phyloP scores from a whole-genome alignment of 1,140 invertebrate species.

The Neodiprion lecontei region DNA sequence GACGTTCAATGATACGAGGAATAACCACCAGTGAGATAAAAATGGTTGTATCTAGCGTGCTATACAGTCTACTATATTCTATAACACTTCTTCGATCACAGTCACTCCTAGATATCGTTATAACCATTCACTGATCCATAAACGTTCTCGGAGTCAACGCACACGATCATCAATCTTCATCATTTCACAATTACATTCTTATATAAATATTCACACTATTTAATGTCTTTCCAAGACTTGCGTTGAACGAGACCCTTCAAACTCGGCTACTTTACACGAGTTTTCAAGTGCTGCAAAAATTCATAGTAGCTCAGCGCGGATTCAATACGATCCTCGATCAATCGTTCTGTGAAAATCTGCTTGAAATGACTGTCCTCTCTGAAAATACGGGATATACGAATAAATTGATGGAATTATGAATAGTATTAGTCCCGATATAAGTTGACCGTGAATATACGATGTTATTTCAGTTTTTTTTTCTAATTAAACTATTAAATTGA shows the following conservation, averaged over 20 bases:
- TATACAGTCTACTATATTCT: not conserved
- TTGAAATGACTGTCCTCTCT: constrained; percentile 90
- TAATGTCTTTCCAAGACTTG: not conserved
- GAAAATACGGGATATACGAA: constrained; percentile 40
- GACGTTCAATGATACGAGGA: not conserved
- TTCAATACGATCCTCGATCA: constrained; percentile 95
- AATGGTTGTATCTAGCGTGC: not conserved
- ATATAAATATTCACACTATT: not conserved
- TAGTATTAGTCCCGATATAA: constrained; percentile 13
- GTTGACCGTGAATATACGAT: not conserved
- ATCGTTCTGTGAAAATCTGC: constrained; percentile 82
- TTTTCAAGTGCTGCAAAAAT: constrained; percentile 96
- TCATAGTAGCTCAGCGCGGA: constrained; percentile 95
- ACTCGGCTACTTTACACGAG: constrained; percentile 78
- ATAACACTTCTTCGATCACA: not conserved
- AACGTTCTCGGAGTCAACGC: not conserved
- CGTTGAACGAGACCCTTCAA: constrained; percentile 1
- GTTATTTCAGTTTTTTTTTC: not conserved
- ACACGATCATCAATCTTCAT: not conserved
- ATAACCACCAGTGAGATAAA: not conserved
- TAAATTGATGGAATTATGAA: constrained; percentile 22
- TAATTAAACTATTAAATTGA: constrained; percentile 29
- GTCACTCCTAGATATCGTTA: not conserved
- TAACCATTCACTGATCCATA: not conserved
- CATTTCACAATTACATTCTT: not conserved